phyloP scores from a whole-genome alignment of 2,888 invertebrate genomes.

The Uropetala carovei region DNA sequence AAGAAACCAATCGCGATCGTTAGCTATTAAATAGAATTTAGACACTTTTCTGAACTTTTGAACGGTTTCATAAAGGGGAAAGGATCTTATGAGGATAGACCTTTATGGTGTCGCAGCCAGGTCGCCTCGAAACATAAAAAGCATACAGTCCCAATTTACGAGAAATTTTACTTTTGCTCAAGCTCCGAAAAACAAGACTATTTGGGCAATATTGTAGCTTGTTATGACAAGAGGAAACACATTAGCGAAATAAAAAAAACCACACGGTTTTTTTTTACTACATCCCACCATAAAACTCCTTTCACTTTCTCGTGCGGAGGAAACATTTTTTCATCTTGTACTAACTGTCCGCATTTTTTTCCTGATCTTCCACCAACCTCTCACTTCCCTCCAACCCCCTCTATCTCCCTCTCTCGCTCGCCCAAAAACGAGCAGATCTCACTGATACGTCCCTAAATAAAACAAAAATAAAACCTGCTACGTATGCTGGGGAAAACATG shows the following conservation, averaged over 20 bases:
- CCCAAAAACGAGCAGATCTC: not conserved
- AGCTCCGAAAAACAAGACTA: not conserved
- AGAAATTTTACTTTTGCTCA: not conserved
- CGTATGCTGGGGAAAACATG: no score
- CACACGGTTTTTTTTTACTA: not conserved
- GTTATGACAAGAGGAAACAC: not conserved
- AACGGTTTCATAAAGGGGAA: no score
- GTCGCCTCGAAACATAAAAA: not conserved
- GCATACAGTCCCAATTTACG: not conserved
- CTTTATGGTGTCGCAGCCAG: not conserved
- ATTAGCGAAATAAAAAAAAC: not conserved
- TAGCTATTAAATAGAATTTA: no score
- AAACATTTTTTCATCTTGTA: not conserved
- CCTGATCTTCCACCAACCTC: not conserved
- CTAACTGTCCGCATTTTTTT: not conserved
- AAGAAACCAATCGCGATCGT: no score
- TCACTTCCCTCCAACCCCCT: not conserved
- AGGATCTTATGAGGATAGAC: no score
- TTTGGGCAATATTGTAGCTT: slow-evolving; percentile 6
- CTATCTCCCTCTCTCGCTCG: not conserved
- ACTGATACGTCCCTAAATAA: not conserved
- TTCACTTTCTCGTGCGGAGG: not conserved
- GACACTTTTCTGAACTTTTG: no score
- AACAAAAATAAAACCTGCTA: no score
- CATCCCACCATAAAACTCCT: not conserved